Evolutionary conservation across 2,888 invertebrate species (phyloP).

Genomic region (Opisthograptis luteolata): DNA sequence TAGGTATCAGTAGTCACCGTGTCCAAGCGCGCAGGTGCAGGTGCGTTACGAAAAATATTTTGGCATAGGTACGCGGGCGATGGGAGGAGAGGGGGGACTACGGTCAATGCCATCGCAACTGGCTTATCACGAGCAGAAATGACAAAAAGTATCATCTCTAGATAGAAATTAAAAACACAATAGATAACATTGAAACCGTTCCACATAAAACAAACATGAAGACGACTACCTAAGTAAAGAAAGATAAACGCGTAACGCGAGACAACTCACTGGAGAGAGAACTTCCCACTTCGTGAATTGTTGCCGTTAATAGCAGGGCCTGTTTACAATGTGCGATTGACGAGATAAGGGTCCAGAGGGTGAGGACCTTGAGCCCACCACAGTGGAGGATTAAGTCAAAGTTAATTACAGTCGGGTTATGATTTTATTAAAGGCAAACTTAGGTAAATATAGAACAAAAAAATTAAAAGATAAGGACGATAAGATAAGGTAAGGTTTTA

Average conservation of each 20-base stretch:
- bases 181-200: background rate
- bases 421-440: too few species aligned
- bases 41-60: conserved; percentile 12
- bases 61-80: conserved; percentile 26
- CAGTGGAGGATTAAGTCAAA: background rate
- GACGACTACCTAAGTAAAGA: background rate
- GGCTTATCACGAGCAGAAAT: conserved; percentile 20
- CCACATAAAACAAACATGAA: background rate
- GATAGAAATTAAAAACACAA: background rate
- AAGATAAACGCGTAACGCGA: background rate
- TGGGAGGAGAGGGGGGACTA: background rate
- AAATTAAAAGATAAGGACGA: too few species aligned
- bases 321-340: background rate
- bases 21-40: conserved; percentile 15
- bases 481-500: too few species aligned
- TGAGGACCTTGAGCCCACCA: background rate
- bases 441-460: too few species aligned
- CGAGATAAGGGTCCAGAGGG: background rate
- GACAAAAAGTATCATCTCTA: conserved; percentile 7
- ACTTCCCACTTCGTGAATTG: too few species aligned
- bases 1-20: background rate
- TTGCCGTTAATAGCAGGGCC: too few species aligned
- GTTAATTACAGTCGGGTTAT: background rate
- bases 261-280: too few species aligned
- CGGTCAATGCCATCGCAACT: conserved; percentile 28